Base-by-base conservation (phyloP, 1,140 invertebrate genomes). In the Apis mellifera region DNA sequence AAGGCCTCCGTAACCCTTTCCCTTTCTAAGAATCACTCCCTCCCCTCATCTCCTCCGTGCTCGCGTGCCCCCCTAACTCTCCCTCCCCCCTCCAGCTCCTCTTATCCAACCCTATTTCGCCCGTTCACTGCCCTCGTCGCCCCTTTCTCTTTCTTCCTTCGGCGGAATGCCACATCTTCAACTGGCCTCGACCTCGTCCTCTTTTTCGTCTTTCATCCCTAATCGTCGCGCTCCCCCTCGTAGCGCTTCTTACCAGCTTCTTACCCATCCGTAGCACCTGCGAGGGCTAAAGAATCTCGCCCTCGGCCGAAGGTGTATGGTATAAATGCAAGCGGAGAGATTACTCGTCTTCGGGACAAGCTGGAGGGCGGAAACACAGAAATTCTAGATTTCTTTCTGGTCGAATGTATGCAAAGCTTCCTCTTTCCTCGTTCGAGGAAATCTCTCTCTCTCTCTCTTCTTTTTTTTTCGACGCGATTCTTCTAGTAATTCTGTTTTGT, bases 1-100 rank as follows among this genome's bases (percentile, higher is more conserved):
- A 91, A 91, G 85, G 89, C 79, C 78, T 55, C 84, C 60, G 75
- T 86, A 90, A 91, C 89, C 91, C 90, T 91, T 92, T 91, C 84
- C 85, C 89, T 89, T 88, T 90, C 86, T 74, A 72, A 57, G 72
- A 80, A 85, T 69, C 32, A 3, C 32, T 32, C 2, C 3, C 2
- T 3, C 26, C 26, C 26, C 26, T 26, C 26, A n/a, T 26, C 26
- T 26, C 26, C 78, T 65, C 71, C 64, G 65, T 60, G 65, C 55
- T 73, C 42, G 66, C 74, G 59, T 75, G 72, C 71, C 50, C 21
- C 15, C 50, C n/a, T n/a, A n/a, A n/a, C n/a, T n/a, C n/a, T n/a
- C n/a, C n/a, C n/a, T n/a, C n/a, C 71, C 50, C 21, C 23, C 69
- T 50, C 26, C 42, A 32, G 3, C 32, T 7, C 32, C 32, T 42